Evolutionary conservation across 2,888 invertebrate species (phyloP).

Genomic region (Opisthograptis luteolata): DNA sequence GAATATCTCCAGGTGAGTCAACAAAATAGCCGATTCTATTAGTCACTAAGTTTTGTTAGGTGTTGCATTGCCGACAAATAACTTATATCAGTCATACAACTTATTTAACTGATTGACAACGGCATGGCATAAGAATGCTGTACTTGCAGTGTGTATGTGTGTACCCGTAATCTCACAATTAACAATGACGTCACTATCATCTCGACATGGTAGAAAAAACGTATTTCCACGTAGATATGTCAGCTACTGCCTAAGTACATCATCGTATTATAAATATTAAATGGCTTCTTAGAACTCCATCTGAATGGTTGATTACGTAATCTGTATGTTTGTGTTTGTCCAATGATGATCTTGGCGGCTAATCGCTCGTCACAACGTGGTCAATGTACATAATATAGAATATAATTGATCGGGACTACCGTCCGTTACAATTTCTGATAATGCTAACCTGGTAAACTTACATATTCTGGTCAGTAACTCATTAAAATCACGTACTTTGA

Average conservation of each 20-base stretch:
- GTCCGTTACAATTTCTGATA: neutral
- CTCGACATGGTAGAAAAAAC: constrained; percentile 58
- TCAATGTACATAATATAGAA: constrained; percentile 26
- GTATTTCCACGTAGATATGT: constrained; percentile 60
- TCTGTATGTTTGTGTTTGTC: constrained; percentile 51
- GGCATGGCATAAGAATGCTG: constrained; percentile 52
- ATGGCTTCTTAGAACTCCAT: constrained; percentile 68
- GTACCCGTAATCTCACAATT: constrained; percentile 47
- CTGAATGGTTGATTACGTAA: constrained; percentile 71
- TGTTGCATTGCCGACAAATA: constrained; percentile 37
- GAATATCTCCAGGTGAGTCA: constrained; percentile 94
- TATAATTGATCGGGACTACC: constrained; percentile 1
- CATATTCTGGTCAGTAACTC: too few relatives aligned
- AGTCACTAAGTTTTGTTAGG: constrained; percentile 36
- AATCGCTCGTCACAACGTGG: constrained; percentile 40
- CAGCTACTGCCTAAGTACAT: constrained; percentile 58
- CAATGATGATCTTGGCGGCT: constrained; percentile 51
- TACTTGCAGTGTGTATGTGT: constrained; percentile 43
- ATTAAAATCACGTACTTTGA: too few relatives aligned
- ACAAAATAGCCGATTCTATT: constrained; percentile 31
- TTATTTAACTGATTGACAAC: constrained; percentile 40
- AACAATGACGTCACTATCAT: constrained; percentile 66
- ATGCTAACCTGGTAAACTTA: too few relatives aligned
- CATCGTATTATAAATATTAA: constrained; percentile 62
- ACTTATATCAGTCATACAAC: constrained; percentile 35